Conservation (phyloP, 2,797 vertebrate genomes). For the Danio tinwini region DNA sequence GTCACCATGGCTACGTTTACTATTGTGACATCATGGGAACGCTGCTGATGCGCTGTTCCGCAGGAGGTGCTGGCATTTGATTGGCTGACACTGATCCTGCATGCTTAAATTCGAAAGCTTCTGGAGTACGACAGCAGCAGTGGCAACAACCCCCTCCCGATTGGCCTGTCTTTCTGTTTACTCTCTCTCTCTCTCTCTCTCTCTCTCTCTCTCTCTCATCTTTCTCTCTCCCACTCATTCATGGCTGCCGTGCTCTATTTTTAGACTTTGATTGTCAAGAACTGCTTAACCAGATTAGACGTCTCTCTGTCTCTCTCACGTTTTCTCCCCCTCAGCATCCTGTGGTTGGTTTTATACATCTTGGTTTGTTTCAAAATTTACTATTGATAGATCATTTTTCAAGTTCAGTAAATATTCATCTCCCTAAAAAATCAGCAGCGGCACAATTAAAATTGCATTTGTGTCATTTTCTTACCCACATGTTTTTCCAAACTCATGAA, state of each 20-base stretch:
- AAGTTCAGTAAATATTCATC: not conserved
- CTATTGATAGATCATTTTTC: not conserved
- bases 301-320: conserved; percentile 21
- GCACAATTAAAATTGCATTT: not conserved
- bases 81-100: conserved; percentile 41
- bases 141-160: not conserved
- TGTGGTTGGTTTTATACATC: not conserved
- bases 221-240: conserved; percentile 29
- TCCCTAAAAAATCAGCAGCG: not conserved
- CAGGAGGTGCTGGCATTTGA: conserved; percentile 27
- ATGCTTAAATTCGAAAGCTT: conserved; percentile 33
- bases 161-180: conserved; percentile 17
- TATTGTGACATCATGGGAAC: conserved; percentile 53
- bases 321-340: not conserved
- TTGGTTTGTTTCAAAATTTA: not conserved
- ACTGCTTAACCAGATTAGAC: conserved; percentile 57
- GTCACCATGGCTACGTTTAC: conserved; percentile 64
- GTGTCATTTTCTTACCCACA: not conserved
- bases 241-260: conserved; percentile 52
- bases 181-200: not conserved
- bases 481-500: not conserved
- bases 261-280: conserved; percentile 56
- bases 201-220: conserved; percentile 1
- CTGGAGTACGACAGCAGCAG: not conserved
- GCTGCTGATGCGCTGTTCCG: conserved; percentile 20